These are phyloP conservation scores for Sinosuthora webbiana DNA, from an alignment of 2,113 vertebrate genomes.

Conservation along the genomic window DNA sequence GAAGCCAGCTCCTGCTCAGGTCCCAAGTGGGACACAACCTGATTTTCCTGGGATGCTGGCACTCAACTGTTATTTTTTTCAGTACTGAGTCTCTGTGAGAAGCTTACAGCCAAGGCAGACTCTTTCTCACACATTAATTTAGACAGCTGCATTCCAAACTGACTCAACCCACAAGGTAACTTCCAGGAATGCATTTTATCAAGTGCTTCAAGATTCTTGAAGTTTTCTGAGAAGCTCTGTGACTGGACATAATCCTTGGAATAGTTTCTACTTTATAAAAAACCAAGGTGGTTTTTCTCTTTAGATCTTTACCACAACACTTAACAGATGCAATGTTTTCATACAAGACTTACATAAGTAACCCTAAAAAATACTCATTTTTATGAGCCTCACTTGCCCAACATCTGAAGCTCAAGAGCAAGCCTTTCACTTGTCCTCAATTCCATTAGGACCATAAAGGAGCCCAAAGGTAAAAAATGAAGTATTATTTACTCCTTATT, in stretches of 20 bases:
- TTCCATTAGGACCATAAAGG: background rate
- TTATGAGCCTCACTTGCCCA: background rate
- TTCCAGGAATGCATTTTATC: background rate
- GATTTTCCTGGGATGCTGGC: background rate
- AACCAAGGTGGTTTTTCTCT: background rate
- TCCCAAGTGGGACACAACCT: background rate
- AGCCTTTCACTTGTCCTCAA: background rate
- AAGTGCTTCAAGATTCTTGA: background rate
- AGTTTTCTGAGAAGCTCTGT: background rate
- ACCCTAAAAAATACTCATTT: background rate
- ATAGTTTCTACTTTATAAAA: background rate
- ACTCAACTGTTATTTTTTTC: background rate
- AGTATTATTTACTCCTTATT: background rate
- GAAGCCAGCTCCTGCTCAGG: background rate
- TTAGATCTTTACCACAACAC: background rate
- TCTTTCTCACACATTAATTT: fast-evolving
- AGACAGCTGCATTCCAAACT: background rate
- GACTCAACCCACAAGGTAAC: background rate
- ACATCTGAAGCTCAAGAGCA: background rate
- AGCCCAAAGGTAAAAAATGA: background rate
- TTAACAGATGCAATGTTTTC: background rate
- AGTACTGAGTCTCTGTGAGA: background rate
- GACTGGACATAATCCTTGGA: background rate
- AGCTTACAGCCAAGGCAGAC: background rate
- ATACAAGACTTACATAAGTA: background rate